Percentiles rank a stretch among this genome's conserved stretches.
Evolutionary conservation across 2,888 invertebrate genomes (phyloP).

Genomic region (Argyresthia albistria): DNA sequence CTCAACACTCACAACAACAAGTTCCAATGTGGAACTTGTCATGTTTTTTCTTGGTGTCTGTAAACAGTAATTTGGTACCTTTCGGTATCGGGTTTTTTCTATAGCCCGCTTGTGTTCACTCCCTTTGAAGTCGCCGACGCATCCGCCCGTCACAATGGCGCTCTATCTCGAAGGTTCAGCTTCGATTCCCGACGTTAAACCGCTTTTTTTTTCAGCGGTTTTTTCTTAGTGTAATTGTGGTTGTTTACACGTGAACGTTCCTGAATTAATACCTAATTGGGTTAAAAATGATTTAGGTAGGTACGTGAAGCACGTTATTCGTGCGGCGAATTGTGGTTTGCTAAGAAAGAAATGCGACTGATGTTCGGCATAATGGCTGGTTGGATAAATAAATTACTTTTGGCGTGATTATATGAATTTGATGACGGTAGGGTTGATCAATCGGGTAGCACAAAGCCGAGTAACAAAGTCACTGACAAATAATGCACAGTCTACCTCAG

Average conservation of each 20-base stretch:
- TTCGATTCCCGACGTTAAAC: neutral
- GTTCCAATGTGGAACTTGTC: conserved; percentile 27
- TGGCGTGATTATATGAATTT: too few relatives aligned
- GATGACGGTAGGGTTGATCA: too few relatives aligned
- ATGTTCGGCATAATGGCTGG: too few relatives aligned
- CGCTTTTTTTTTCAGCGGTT: neutral
- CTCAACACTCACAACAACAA: conserved; percentile 1
- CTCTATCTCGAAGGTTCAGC: conserved; percentile 29
- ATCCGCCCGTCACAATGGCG: conserved; percentile 54
- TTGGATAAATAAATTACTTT: too few relatives aligned
- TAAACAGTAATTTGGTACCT: conserved; percentile 50
- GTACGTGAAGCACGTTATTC: neutral
- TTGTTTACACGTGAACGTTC: conserved; percentile 40
- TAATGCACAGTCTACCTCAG: too few relatives aligned
- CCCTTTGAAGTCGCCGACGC: conserved; percentile 53
- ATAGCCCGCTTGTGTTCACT: conserved; percentile 1
- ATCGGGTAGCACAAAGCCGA: too few relatives aligned
- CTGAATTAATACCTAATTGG: conserved; percentile 20
- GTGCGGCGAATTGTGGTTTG: too few relatives aligned
- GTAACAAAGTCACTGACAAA: too few relatives aligned
- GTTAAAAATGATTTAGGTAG: conserved; percentile 16
- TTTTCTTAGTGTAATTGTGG: conserved; percentile 24
- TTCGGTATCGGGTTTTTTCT: conserved; percentile 6
- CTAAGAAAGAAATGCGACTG: too few relatives aligned
- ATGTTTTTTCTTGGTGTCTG: conserved; percentile 43